Percentiles rank a stretch among this genome's conserved stretches.
Evolutionary conservation across 2,113 vertebrate genomes (phyloP).

Genomic region (Gadus macrocephalus): DNA sequence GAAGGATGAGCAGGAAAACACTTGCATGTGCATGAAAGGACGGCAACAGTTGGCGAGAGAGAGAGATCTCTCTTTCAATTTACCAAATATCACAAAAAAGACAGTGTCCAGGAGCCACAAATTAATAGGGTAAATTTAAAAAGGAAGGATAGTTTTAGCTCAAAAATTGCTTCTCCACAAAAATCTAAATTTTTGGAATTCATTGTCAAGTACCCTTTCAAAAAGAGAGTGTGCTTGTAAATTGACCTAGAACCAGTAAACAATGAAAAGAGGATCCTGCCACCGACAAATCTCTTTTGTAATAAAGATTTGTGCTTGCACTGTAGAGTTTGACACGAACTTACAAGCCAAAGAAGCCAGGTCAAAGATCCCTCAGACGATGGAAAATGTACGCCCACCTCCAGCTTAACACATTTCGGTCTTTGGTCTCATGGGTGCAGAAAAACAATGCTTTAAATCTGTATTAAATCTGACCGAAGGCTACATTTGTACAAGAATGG

Average conservation of each 20-base stretch:
- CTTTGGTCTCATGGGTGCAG: neutral
- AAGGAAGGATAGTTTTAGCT: too few species aligned
- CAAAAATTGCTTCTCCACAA: too few species aligned
- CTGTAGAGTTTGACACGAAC: too few species aligned
- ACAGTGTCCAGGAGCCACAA: too few species aligned
- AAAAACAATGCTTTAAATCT: constrained; percentile 11
- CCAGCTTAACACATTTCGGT: neutral
- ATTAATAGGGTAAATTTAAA: too few species aligned
- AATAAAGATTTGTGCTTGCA: neutral
- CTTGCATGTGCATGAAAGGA: constrained; percentile 3
- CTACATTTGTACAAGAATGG: constrained; percentile 51
- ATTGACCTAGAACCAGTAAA: neutral
- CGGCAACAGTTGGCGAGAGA: neutral
- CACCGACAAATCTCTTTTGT: neutral
- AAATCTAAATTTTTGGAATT: too few species aligned
- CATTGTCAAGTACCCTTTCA: too few species aligned
- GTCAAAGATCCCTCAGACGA: neutral
- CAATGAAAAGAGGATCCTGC: neutral
- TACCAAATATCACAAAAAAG: too few species aligned
- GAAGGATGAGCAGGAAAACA: constrained; percentile 37
- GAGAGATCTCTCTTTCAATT: neutral
- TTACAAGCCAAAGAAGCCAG: neutral
- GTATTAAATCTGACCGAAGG: constrained; percentile 37
- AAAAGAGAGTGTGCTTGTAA: neutral
- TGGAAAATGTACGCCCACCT: neutral